Percentiles rank a stretch among this genome's conserved stretches.
Evolutionary conservation across 2,113 vertebrate genomes (phyloP).

Genomic region (Pogona vitticeps): DNA sequence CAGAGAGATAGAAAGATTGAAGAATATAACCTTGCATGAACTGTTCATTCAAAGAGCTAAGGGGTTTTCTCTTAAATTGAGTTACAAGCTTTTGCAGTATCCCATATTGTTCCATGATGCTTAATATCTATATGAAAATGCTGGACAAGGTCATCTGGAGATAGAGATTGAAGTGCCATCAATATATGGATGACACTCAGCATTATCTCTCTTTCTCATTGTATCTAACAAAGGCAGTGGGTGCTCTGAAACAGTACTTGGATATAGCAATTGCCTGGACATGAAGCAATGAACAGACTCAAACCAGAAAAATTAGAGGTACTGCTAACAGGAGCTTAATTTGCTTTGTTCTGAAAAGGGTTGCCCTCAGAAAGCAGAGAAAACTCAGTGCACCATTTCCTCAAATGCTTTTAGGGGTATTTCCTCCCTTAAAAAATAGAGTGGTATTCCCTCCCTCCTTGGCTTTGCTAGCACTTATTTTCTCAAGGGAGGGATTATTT

Average conservation of each 20-base stretch:
- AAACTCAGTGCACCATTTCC: too few species aligned
- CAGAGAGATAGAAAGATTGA: too few species aligned
- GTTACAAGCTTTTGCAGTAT: neutral
- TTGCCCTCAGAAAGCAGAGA: too few species aligned
- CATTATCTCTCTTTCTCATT: neutral
- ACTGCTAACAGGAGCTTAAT: neutral
- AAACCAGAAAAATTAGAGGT: neutral
- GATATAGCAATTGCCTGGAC: neutral
- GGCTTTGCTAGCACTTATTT: too few species aligned
- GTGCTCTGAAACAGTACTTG: neutral
- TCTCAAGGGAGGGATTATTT: too few species aligned
- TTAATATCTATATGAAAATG: neutral
- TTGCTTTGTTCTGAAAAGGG: neutral
- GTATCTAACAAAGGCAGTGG: neutral
- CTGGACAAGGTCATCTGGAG: neutral
- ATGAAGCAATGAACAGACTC: neutral
- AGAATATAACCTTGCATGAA: neutral
- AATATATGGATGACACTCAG: neutral
- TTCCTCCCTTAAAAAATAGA: too few species aligned
- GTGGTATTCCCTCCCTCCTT: too few species aligned
- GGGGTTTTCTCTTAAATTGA: neutral
- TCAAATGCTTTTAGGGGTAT: too few species aligned
- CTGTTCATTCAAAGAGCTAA: neutral
- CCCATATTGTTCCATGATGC: neutral
- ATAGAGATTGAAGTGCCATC: neutral